phyloP scores from a whole-genome alignment of 2,113 vertebrate species.

The Cheirogaleus medius region DNA sequence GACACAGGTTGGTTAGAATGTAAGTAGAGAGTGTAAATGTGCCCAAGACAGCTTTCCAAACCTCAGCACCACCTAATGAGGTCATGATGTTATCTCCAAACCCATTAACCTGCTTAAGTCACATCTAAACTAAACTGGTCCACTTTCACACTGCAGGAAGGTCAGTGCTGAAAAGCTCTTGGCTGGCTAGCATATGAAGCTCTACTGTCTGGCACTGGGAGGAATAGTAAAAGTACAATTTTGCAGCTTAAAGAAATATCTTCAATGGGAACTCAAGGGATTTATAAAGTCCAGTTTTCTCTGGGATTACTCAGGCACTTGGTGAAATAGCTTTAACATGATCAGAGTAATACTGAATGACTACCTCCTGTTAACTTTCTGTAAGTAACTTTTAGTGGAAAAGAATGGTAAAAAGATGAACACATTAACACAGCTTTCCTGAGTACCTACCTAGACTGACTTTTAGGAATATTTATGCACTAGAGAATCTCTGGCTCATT shows the following conservation, averaged over 20 bases:
- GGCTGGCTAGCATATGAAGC: neutral
- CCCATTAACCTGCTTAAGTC: neutral
- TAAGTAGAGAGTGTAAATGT: neutral
- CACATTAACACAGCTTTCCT: neutral
- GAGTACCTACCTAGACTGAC: neutral
- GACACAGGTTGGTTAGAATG: conserved; percentile 49
- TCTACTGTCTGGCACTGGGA: neutral
- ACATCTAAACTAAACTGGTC: neutral
- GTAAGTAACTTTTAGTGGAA: neutral
- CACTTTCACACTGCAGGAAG: neutral
- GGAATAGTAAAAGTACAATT: neutral
- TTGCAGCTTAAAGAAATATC: neutral
- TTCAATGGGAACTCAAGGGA: neutral
- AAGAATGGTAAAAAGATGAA: neutral
- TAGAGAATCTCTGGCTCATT: neutral
- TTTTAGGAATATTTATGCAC: neutral
- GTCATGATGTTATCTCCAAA: neutral
- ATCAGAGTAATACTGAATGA: neutral
- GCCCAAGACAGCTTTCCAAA: neutral
- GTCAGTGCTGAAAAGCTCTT: neutral
- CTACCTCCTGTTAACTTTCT: neutral
- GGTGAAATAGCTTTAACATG: neutral
- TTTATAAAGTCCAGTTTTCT: neutral
- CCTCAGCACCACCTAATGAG: neutral
- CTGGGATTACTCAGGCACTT: neutral